phyloP scores from a whole-genome alignment of 2,888 invertebrate genomes.

The Melangyna quadrimaculata region DNA sequence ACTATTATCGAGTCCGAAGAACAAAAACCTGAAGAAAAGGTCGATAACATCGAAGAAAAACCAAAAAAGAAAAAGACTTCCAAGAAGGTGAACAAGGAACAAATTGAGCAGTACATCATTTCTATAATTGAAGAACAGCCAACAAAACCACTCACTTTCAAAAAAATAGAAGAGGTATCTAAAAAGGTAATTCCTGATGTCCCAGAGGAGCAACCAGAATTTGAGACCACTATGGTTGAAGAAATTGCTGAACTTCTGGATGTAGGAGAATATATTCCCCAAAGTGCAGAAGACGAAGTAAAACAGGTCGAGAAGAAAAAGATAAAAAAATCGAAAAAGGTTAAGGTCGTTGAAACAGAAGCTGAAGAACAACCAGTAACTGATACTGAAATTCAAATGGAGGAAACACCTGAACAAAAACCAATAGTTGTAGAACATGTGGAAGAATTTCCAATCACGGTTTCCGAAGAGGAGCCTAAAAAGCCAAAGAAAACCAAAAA shows the following conservation, averaged over 20 bases:
- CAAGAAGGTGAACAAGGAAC: slow-evolving; percentile 74
- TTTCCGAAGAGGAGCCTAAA: slow-evolving; percentile 69
- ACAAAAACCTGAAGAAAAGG: slow-evolving; percentile 72
- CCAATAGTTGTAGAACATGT: slow-evolving; percentile 36
- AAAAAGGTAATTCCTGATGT: slow-evolving; percentile 68
- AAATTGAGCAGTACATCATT: slow-evolving; percentile 77
- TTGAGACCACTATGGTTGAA: slow-evolving; percentile 76
- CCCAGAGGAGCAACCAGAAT: slow-evolving; percentile 61
- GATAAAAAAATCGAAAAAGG: slow-evolving; percentile 78
- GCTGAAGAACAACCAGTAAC: slow-evolving; percentile 82
- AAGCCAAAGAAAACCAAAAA: slow-evolving; percentile 73
- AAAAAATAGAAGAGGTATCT: slow-evolving; percentile 70
- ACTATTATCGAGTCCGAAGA: slow-evolving; percentile 74
- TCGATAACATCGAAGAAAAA: slow-evolving; percentile 60
- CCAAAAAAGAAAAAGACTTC: slow-evolving; percentile 73
- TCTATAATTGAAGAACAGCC: slow-evolving; percentile 77
- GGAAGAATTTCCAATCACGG: slow-evolving; percentile 42
- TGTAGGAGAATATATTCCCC: slow-evolving; percentile 75
- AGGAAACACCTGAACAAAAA: slow-evolving; percentile 39
- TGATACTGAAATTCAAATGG: slow-evolving; percentile 74
- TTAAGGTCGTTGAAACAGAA: slow-evolving; percentile 77
- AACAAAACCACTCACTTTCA: slow-evolving; percentile 69
- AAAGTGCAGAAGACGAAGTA: slow-evolving; percentile 44
- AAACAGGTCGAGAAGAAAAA: slow-evolving; percentile 59
- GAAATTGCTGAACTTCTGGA: slow-evolving; percentile 79